Evolutionary conservation across 2,797 vertebrate species (phyloP).

Genomic region (Nannoperca obscura): DNA sequence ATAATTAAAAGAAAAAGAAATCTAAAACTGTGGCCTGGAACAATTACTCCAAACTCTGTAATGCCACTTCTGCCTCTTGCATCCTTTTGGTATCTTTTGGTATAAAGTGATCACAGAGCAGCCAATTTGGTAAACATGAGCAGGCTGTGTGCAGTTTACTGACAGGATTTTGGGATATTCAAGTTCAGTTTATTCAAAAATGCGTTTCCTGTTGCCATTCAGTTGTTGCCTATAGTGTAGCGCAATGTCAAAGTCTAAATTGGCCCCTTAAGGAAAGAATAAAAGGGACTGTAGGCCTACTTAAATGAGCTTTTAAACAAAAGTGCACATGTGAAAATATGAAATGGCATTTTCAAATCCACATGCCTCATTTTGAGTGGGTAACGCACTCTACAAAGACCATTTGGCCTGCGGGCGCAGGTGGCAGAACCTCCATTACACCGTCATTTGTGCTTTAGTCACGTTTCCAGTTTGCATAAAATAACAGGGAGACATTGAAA

Average conservation of each 20-base stretch:
- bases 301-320: constrained; percentile 48
- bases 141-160: constrained; percentile 35
- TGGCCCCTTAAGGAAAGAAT: constrained; percentile 35
- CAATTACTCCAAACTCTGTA: constrained; percentile 6
- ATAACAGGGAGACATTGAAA: constrained; percentile 26
- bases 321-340: constrained; percentile 37
- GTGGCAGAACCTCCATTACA: constrained; percentile 47
- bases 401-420: constrained; percentile 50
- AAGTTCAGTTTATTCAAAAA: constrained; percentile 26
- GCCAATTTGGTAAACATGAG: constrained; percentile 40
- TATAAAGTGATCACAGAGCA: constrained; percentile 43
- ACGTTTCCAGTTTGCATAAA: constrained; percentile 27
- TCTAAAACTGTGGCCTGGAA: constrained; percentile 30
- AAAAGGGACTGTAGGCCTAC: constrained; percentile 9
- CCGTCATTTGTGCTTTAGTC: constrained; percentile 54
- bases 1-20: constrained; percentile 37
- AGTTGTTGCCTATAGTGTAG: neutral
- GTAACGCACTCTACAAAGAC: constrained; percentile 29
- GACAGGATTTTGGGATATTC: constrained; percentile 15
- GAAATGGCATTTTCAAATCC: constrained; percentile 49
- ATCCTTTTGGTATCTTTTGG: constrained; percentile 32
- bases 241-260: constrained; percentile 41
- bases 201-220: constrained; percentile 11
- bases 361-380: constrained; percentile 38
- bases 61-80: constrained; percentile 28